These are phyloP conservation scores for Enhydra lutris DNA, from an alignment of 2,113 vertebrate genomes.

Conservation along the genomic window DNA sequence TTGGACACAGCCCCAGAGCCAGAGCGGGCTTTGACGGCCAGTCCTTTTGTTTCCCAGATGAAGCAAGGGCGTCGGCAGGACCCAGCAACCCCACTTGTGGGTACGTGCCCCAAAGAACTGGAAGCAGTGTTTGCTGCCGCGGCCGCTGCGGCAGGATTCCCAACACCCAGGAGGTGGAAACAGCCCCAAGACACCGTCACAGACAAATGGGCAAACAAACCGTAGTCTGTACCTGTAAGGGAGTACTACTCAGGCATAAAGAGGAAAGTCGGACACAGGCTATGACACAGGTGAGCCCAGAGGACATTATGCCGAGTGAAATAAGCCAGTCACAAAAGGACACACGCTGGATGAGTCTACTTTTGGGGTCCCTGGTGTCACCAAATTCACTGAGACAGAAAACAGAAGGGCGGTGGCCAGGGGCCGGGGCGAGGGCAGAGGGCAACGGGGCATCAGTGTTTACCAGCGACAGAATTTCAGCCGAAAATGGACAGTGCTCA, in stretches of 20 bases:
- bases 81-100: background rate
- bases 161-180: background rate
- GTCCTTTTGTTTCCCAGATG: background rate
- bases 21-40: background rate
- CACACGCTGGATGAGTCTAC: accelerated
- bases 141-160: background rate
- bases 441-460: too few relatives aligned
- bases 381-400: background rate
- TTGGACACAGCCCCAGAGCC: background rate
- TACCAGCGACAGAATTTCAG: background rate
- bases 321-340: background rate
- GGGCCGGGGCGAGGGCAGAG: accelerated
- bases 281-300: accelerated
- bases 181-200: background rate
- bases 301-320: background rate
- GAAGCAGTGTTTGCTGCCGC: background rate
- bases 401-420: background rate
- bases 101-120: background rate
- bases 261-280: background rate
- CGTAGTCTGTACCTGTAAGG: accelerated
- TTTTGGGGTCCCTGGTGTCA: background rate
- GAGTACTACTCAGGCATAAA: background rate
- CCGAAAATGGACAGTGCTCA: background rate
- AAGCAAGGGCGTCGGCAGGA: background rate
- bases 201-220: background rate